These are phyloP conservation scores for Muscicapa adusta DNA, from an alignment of 2,113 vertebrate species.

Conservation along the genomic window DNA sequence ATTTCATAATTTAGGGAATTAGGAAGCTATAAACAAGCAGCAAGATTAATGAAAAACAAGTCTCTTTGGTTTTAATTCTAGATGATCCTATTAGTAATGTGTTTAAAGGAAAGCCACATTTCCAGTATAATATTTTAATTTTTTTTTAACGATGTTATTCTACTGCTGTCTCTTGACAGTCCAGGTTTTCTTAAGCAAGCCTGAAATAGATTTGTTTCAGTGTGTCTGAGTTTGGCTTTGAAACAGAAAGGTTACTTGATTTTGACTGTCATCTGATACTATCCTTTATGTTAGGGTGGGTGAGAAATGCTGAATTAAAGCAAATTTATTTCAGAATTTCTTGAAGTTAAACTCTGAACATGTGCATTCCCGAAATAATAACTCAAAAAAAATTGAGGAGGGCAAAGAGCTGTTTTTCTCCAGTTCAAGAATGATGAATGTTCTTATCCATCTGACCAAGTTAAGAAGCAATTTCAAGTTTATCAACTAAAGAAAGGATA, in stretches of 20 bases:
- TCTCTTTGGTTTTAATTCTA: not conserved
- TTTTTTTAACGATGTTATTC: not conserved
- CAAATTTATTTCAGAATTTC: not conserved
- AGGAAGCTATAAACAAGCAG: not conserved
- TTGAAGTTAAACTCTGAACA: not conserved
- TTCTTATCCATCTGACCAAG: not conserved
- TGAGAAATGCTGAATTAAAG: not conserved
- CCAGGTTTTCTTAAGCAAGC: not conserved
- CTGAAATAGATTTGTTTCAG: not conserved
- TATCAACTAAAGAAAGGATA: slow-evolving; percentile 20
- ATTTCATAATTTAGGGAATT: not conserved
- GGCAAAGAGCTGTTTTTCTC: not conserved
- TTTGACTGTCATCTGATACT: not conserved
- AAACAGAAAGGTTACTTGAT: not conserved
- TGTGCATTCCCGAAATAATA: slow-evolving; percentile 17
- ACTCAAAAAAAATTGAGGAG: not conserved
- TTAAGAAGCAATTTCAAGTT: slow-evolving; percentile 25
- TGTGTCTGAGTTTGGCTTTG: not conserved
- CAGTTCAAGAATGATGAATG: not conserved
- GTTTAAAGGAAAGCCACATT: not conserved
- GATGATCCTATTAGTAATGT: not conserved
- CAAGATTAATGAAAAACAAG: not conserved
- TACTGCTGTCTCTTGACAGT: not conserved
- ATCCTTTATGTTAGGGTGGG: not conserved
- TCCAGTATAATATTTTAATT: not conserved